These are phyloP conservation scores for Archips xylosteana DNA, from an alignment of 2,888 invertebrate species.

Conservation along the genomic window DNA sequence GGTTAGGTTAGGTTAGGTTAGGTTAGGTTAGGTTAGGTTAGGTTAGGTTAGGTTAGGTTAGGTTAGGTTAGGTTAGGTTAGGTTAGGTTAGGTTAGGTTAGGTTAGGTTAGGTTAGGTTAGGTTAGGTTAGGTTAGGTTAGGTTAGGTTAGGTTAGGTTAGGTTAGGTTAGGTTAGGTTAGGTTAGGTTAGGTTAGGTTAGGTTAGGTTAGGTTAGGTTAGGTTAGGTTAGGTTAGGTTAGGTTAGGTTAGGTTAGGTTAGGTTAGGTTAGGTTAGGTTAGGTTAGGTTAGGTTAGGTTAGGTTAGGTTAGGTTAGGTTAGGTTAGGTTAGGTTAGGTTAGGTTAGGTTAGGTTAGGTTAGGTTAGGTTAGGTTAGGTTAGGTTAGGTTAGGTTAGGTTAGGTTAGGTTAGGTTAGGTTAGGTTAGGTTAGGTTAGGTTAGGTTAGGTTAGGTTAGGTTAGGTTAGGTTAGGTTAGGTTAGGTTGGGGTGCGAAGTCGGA, in stretches of 20 bases:
- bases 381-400: slow-evolving; percentile 38
- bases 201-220: too few species aligned
- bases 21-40: slow-evolving; percentile 38
- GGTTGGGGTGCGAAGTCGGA: too few species aligned
- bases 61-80: slow-evolving; percentile 38
- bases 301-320: slow-evolving; percentile 39
- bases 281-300: slow-evolving; percentile 38
- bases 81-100: slow-evolving; percentile 38
- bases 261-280: slow-evolving; percentile 36
- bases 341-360: slow-evolving; percentile 39
- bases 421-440: slow-evolving; percentile 35
- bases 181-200: too few species aligned
- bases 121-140: too few species aligned
- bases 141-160: too few species aligned
- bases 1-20: slow-evolving; percentile 38
- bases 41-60: slow-evolving; percentile 38
- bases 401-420: slow-evolving; percentile 37
- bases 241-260: slow-evolving; percentile 31
- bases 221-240: slow-evolving; percentile 38
- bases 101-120: too few species aligned
- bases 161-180: too few species aligned
- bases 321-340: slow-evolving; percentile 39
- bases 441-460: slow-evolving; percentile 35
- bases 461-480: too few species aligned
- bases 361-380: slow-evolving; percentile 38